These are phyloP conservation scores for Parapristionchus giblindavisi DNA, from an alignment of 2,888 invertebrate species.

Conservation along the genomic window DNA sequence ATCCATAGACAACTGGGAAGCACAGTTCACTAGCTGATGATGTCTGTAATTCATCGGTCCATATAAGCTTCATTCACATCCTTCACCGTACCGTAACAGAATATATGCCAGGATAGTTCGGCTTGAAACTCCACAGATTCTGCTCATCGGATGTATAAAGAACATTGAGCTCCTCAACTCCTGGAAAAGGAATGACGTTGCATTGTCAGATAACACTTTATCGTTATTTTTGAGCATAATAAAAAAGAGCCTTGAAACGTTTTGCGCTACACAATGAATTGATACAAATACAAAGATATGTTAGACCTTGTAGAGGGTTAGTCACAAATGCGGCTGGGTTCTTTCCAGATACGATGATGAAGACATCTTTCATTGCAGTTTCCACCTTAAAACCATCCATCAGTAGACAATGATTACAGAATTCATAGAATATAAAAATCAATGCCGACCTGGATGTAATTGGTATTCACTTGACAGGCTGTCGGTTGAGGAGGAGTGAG, in stretches of 20 bases:
- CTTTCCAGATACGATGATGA: background rate
- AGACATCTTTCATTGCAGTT: constrained; percentile 7
- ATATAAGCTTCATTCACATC: background rate
- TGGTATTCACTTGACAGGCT: background rate
- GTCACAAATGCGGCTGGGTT: background rate
- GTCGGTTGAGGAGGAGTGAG: background rate
- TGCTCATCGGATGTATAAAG: constrained; percentile 2
- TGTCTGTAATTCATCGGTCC: constrained; percentile 10
- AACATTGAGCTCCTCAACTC: background rate
- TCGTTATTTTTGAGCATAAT: no score
- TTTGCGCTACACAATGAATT: no score
- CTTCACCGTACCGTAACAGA: constrained; percentile 2
- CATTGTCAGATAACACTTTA: no score
- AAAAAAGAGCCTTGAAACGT: no score
- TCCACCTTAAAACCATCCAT: constrained; percentile 2
- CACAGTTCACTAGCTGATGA: constrained; percentile 13
- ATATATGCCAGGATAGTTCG: constrained; percentile 17
- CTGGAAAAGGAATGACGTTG: no score
- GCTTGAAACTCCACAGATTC: background rate
- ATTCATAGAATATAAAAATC: background rate
- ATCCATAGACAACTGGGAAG: constrained; percentile 28
- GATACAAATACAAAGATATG: background rate
- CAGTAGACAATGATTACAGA: background rate
- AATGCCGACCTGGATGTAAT: constrained; percentile 33
- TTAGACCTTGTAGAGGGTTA: background rate